Evolutionary conservation across 1,140 invertebrate genomes (phyloP).

Genomic region (Hylyphantes graminicola): DNA sequence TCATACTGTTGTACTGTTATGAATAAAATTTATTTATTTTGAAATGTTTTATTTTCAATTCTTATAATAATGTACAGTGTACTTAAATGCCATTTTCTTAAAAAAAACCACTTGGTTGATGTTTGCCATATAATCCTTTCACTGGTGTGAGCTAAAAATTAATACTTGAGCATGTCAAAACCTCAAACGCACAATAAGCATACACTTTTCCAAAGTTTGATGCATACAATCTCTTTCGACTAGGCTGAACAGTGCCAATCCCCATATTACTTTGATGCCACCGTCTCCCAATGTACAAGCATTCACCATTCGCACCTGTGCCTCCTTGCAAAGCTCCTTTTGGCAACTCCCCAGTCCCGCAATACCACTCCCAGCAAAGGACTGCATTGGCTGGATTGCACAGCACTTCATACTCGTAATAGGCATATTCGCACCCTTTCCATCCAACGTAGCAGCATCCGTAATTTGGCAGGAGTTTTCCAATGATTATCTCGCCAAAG

Average conservation of each 20-base stretch:
- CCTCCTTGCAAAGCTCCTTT: conserved; percentile 74
- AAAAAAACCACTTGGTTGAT: too few relatives aligned
- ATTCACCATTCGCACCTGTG: conserved; percentile 74
- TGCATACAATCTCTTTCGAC: conserved; percentile 48
- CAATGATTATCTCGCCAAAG: conserved; percentile 17
- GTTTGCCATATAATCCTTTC: too few relatives aligned
- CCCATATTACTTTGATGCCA: conserved; percentile 76
- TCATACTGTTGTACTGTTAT: too few relatives aligned
- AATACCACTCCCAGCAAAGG: conserved; percentile 17
- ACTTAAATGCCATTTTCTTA: too few relatives aligned
- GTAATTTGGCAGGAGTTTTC: conserved; percentile 29
- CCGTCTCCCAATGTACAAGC: conserved; percentile 77
- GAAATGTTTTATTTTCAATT: too few relatives aligned
- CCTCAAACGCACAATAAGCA: conserved; percentile 53
- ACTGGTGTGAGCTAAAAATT: not conserved
- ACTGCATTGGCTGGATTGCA: conserved; percentile 23
- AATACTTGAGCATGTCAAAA: conserved; percentile 47
- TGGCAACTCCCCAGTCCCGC: conserved; percentile 72
- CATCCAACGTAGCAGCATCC: conserved; percentile 48
- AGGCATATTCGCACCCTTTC: conserved; percentile 40
- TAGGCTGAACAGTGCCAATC: conserved; percentile 76
- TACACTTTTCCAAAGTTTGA: conserved; percentile 48
- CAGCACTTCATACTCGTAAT: conserved; percentile 46
- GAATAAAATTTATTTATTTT: too few relatives aligned
- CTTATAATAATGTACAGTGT: too few relatives aligned